Evolutionary conservation across 2,888 invertebrate species (phyloP).

Genomic region (Coleophora deauratella): DNA sequence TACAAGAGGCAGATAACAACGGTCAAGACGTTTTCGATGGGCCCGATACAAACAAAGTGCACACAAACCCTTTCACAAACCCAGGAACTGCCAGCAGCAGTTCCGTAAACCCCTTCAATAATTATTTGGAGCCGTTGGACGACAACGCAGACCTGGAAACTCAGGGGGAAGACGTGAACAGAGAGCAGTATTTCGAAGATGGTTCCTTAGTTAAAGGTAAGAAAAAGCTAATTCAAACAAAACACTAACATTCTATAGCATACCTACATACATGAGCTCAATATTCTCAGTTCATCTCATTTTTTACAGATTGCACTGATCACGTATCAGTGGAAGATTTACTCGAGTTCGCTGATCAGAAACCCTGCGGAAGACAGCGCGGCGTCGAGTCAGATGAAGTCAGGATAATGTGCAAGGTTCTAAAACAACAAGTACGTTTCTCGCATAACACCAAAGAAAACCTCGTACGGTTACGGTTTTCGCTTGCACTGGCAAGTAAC

Average conservation of each 20-base stretch:
- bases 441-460: no score
- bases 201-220: slow-evolving; percentile 45
- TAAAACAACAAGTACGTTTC: slow-evolving; percentile 77
- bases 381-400: slow-evolving; percentile 94
- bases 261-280: no score
- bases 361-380: slow-evolving; percentile 86
- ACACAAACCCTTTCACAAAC: slow-evolving; percentile 43
- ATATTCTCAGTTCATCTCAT: background rate
- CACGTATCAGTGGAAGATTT: slow-evolving; percentile 94
- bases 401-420: slow-evolving; percentile 91
- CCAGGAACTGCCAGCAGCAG: slow-evolving; percentile 15
- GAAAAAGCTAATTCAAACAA: background rate
- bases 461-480: no score
- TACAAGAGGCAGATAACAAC: background rate
- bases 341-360: slow-evolving; percentile 88
- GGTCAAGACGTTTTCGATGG: slow-evolving; percentile 36
- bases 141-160: slow-evolving; percentile 8
- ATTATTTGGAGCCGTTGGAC: slow-evolving; percentile 20
- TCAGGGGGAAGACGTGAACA: slow-evolving; percentile 11
- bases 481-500: no score
- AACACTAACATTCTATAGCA: no score
- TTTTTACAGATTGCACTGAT: slow-evolving; percentile 70
- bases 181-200: slow-evolving; percentile 29
- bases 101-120: slow-evolving; percentile 35
- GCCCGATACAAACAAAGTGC: slow-evolving; percentile 18